These are phyloP conservation scores for Talpa occidentalis DNA, from an alignment of 2,113 vertebrate genomes.

Conservation along the genomic window DNA sequence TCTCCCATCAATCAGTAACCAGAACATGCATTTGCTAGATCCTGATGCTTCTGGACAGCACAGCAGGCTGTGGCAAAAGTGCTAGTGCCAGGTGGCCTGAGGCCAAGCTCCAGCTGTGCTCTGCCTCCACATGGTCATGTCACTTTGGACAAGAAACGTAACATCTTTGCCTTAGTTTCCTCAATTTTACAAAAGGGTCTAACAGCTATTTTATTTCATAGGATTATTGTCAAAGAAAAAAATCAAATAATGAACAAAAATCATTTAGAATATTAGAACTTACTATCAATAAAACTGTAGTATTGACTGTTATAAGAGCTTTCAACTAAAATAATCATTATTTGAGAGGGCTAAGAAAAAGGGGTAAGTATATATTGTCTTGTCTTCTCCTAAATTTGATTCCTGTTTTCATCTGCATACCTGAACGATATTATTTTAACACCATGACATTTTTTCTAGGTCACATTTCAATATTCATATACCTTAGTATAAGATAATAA, in stretches of 20 bases:
- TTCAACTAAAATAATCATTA: background rate
- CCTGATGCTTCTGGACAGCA: background rate
- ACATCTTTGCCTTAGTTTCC: background rate
- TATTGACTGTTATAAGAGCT: background rate
- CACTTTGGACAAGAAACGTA: background rate
- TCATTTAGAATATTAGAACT: slow-evolving; percentile 10
- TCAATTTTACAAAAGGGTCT: background rate
- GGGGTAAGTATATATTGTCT: background rate
- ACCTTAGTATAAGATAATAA: background rate
- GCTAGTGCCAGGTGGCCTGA: background rate
- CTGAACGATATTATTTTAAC: background rate
- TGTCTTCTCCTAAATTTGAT: background rate
- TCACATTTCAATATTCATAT: background rate
- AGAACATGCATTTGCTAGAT: background rate
- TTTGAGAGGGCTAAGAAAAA: background rate
- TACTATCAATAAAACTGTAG: background rate
- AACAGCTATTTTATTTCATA: background rate
- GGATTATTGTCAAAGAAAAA: background rate
- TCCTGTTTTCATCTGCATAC: background rate
- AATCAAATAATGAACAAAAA: background rate
- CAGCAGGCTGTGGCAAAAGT: background rate
- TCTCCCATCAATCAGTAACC: background rate
- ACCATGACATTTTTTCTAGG: background rate
- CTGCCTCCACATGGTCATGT: background rate
- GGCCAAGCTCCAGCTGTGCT: background rate